A percentile compares a stretch with the other conserved stretches of the same genome.
These are phyloP conservation scores for Scomber colias DNA, from an alignment of 2,113 vertebrate species.

Conservation along the genomic window DNA sequence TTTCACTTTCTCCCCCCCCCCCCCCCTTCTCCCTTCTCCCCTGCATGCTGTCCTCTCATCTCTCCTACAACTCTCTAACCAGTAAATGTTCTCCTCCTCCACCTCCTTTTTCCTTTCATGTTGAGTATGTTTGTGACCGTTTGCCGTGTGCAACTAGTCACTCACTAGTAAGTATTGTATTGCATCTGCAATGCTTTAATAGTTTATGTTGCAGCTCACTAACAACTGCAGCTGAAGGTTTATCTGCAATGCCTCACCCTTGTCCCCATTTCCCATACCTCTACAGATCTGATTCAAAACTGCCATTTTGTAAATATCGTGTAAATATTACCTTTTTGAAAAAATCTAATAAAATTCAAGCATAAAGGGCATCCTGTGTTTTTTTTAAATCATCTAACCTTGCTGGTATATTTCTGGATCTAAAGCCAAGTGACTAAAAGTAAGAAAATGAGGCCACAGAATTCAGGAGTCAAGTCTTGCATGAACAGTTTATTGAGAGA, in stretches of 20 bases:
- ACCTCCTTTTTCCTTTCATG: constrained; percentile 34
- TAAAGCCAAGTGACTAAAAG: background rate
- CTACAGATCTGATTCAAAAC: constrained; percentile 69
- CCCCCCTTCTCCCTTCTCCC: constrained; percentile 8
- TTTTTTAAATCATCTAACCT: background rate
- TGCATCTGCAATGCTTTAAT: constrained; percentile 65
- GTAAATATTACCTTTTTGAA: constrained; percentile 68
- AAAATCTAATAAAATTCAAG: constrained; percentile 71
- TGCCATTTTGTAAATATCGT: constrained; percentile 81
- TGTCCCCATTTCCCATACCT: constrained; percentile 8
- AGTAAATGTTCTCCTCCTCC: constrained; percentile 53
- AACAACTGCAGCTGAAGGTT: constrained; percentile 75
- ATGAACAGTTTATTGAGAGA: constrained; percentile 40
- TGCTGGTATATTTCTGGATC: too few species aligned
- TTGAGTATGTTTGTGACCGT: constrained; percentile 65
- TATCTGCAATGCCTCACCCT: constrained; percentile 44
- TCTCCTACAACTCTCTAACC: constrained; percentile 32
- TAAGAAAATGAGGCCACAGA: background rate
- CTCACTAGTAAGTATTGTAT: constrained; percentile 81
- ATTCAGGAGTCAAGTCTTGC: background rate
- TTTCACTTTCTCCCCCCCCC: constrained; percentile 18
- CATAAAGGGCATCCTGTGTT: constrained; percentile 1
- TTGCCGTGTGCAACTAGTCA: constrained; percentile 70
- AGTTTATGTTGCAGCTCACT: constrained; percentile 78
- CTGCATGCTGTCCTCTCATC: constrained; percentile 57